These are phyloP conservation scores for Diadegma fenestrale DNA, from an alignment of 2,888 invertebrate species.

Conservation along the genomic window DNA sequence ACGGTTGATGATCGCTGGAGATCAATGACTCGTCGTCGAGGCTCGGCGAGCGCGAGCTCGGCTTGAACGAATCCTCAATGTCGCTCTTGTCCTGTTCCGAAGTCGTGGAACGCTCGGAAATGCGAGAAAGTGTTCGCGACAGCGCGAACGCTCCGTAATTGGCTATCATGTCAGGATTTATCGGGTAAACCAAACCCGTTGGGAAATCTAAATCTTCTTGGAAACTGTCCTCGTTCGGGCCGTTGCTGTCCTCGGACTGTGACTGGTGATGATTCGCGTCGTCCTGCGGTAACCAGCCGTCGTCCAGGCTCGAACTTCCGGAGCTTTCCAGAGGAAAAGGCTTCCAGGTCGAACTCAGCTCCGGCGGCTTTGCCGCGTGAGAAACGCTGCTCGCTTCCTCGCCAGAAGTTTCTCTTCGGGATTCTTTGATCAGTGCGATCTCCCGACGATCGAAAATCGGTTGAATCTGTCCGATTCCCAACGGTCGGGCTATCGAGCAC, in stretches of 20 bases:
- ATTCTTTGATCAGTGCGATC: constrained; percentile 79
- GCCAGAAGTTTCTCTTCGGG: constrained; percentile 76
- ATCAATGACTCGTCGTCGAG: constrained; percentile 93
- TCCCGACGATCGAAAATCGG: constrained; percentile 82
- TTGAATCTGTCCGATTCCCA: constrained; percentile 89
- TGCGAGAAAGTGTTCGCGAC: constrained; percentile 92
- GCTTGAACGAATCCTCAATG: constrained; percentile 94
- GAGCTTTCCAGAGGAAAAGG: constrained; percentile 94
- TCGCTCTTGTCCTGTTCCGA: constrained; percentile 94
- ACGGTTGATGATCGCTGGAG: constrained; percentile 94
- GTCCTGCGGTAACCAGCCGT: constrained; percentile 91
- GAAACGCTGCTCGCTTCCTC: constrained; percentile 80
- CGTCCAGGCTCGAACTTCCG: constrained; percentile 94
- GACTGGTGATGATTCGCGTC: constrained; percentile 78
- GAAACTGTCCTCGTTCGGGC: constrained; percentile 86
- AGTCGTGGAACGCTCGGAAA: constrained; percentile 95
- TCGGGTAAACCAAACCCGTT: constrained; percentile 91
- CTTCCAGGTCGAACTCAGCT: constrained; percentile 92
- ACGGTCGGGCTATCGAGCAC: constrained; percentile 92
- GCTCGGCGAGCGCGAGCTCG: constrained; percentile 93
- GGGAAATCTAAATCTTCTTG: constrained; percentile 93
- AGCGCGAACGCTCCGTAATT: constrained; percentile 91
- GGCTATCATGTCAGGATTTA: constrained; percentile 89
- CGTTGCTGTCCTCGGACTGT: constrained; percentile 81
- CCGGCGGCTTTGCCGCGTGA: constrained; percentile 87